Evolutionary conservation across 2,888 invertebrate species (phyloP).

Genomic region (Torymus aiolomorphi): DNA sequence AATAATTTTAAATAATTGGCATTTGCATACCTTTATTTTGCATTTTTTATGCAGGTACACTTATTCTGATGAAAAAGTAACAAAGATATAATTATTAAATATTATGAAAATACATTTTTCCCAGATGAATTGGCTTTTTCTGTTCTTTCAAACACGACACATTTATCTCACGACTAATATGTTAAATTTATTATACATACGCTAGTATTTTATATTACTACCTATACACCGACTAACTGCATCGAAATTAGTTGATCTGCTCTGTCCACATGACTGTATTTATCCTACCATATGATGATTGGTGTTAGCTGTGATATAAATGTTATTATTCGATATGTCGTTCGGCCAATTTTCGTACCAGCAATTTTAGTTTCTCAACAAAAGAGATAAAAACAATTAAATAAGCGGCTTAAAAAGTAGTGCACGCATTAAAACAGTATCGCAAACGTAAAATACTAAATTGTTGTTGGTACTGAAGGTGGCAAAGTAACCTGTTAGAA

Average conservation of each 20-base stretch:
- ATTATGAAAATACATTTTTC: not conserved
- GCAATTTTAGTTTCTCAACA: conserved; percentile 40
- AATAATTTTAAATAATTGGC: conserved; percentile 19
- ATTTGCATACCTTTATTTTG: conserved; percentile 39
- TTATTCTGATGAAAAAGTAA: conserved; percentile 12
- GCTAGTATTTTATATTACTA: conserved; percentile 58
- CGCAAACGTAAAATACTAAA: not conserved
- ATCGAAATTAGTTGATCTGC: conserved; percentile 71
- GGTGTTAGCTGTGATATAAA: conserved; percentile 71
- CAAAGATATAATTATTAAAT: conserved; percentile 9
- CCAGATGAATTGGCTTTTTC: conserved; percentile 44
- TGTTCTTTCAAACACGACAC: conserved; percentile 34
- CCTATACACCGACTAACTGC: conserved; percentile 65
- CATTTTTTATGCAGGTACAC: conserved; percentile 22
- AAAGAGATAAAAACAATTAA: conserved; percentile 19
- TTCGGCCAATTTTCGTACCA: conserved; percentile 62
- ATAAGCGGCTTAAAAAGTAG: conserved; percentile 22
- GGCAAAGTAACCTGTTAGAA: conserved; percentile 59
- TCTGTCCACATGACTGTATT: conserved; percentile 71
- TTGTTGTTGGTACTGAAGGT: conserved; percentile 61
- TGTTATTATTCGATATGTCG: conserved; percentile 60
- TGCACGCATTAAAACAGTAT: conserved; percentile 15
- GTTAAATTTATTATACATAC: conserved; percentile 48
- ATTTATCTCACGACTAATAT: conserved; percentile 20
- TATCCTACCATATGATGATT: conserved; percentile 69